Conservation (phyloP, 2,888 invertebrate genomes). For the Gasteruption jaculator region DNA sequence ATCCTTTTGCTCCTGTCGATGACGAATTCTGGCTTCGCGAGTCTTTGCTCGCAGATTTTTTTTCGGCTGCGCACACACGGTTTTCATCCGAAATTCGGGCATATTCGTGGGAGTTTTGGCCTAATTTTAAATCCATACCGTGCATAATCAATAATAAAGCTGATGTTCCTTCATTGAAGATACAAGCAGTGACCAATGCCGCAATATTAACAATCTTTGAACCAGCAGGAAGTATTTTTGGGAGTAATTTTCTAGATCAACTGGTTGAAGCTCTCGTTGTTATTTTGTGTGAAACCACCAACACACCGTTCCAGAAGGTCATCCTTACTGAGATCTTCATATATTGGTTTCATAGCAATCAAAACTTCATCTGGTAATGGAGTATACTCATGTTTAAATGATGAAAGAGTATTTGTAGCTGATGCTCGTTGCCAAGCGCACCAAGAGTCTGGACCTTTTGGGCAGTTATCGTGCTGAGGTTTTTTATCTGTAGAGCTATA, state of each 20-base stretch:
- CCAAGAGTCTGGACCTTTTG: too few species aligned
- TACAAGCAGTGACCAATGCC: conserved; percentile 2
- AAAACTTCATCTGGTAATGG: too few species aligned
- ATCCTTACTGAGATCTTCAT: conserved; percentile 1
- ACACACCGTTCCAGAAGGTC: not conserved
- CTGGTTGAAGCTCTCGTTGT: not conserved
- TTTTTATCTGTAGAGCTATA: too few species aligned
- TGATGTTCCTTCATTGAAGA: conserved; percentile 4
- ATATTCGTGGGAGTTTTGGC: conserved; percentile 7
- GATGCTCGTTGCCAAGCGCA: too few species aligned
- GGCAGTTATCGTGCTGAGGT: too few species aligned
- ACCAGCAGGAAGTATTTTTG: conserved; percentile 6
- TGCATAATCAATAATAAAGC: conserved; percentile 5
- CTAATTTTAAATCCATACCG: conserved; percentile 6
- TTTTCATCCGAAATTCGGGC: conserved; percentile 2
- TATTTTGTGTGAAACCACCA: conserved; percentile 1
- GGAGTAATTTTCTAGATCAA: conserved; percentile 2
- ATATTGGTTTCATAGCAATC: too few species aligned
- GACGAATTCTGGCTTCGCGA: conserved; percentile 24
- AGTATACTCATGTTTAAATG: too few species aligned
- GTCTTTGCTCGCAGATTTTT: conserved; percentile 14
- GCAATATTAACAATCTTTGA: conserved; percentile 5
- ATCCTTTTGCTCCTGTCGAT: conserved; percentile 26
- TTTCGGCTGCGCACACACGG: conserved; percentile 11
- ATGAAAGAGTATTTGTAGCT: too few species aligned